These are phyloP conservation scores for Esox lucius DNA, from an alignment of 2,797 vertebrate species.

Conservation along the genomic window DNA sequence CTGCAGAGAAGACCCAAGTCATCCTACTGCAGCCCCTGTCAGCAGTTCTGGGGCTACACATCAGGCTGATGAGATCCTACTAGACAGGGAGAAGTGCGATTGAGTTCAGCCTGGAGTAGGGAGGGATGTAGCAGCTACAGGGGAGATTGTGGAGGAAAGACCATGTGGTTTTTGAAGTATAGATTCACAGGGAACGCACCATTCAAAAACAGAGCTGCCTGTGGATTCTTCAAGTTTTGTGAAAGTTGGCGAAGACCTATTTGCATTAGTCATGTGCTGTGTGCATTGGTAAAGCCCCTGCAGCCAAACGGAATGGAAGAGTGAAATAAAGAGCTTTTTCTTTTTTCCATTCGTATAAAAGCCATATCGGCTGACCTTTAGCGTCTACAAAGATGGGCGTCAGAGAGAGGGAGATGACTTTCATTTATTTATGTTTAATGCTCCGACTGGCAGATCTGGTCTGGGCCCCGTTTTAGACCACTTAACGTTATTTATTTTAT, in stretches of 20 bases:
- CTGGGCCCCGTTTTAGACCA: conserved; percentile 42
- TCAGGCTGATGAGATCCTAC: background rate
- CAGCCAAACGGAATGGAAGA: background rate
- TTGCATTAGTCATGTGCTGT: background rate
- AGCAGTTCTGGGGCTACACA: background rate
- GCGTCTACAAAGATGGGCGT: conserved; percentile 31
- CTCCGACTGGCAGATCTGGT: conserved; percentile 29
- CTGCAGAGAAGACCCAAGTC: background rate
- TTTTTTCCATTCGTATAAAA: conserved; percentile 54
- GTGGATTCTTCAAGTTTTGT: background rate
- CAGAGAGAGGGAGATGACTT: conserved; percentile 36
- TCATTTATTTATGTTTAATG: conserved; percentile 65
- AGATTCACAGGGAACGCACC: background rate
- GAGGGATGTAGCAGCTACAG: background rate
- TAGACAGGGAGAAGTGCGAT: background rate
- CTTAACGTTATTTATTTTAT: conserved; percentile 49
- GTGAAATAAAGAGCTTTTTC: conserved; percentile 18
- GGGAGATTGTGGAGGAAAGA: background rate
- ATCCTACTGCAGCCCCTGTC: background rate
- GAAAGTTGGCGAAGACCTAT: background rate
- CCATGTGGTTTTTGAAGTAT: background rate
- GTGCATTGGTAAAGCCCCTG: conserved; percentile 3
- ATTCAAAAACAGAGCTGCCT: background rate
- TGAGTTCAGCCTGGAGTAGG: background rate
- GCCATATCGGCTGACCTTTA: conserved; percentile 52